phyloP scores from a whole-genome alignment of 2,113 vertebrate genomes.

The Nibea coibor region DNA sequence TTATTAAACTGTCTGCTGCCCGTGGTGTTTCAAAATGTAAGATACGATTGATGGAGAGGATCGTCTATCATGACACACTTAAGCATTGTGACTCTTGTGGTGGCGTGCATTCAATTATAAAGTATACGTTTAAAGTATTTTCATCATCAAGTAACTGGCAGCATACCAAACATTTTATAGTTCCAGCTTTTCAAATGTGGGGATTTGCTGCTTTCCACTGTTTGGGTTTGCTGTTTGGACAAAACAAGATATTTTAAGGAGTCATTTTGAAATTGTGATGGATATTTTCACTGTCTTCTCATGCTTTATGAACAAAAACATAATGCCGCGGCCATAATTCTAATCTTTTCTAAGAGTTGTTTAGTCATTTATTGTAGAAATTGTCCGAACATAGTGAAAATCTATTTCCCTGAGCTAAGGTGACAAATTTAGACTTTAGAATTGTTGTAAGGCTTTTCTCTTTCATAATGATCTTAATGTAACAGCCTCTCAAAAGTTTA shows the following conservation, averaged over 20 bases:
- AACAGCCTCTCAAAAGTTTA: neutral
- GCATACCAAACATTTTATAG: neutral
- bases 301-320: neutral
- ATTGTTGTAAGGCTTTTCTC: neutral
- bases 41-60: neutral
- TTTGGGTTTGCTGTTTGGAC: no score
- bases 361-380: neutral
- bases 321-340: no score
- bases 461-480: neutral
- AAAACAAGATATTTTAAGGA: no score
- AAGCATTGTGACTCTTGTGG: neutral
- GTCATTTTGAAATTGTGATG: no score
- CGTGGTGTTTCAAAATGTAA: slow-evolving; percentile 6
- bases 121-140: neutral
- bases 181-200: neutral
- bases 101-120: neutral
- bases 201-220: neutral
- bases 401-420: neutral
- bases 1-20: slow-evolving; percentile 10
- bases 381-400: neutral
- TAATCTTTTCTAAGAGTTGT: neutral
- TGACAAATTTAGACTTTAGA: neutral
- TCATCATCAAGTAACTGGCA: neutral
- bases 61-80: neutral
- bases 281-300: neutral